A percentile compares a stretch with the other conserved stretches of the same genome.
phyloP scores from a whole-genome alignment of 2,113 vertebrate species.

The Sinocyclocheilus maitianheensis region DNA sequence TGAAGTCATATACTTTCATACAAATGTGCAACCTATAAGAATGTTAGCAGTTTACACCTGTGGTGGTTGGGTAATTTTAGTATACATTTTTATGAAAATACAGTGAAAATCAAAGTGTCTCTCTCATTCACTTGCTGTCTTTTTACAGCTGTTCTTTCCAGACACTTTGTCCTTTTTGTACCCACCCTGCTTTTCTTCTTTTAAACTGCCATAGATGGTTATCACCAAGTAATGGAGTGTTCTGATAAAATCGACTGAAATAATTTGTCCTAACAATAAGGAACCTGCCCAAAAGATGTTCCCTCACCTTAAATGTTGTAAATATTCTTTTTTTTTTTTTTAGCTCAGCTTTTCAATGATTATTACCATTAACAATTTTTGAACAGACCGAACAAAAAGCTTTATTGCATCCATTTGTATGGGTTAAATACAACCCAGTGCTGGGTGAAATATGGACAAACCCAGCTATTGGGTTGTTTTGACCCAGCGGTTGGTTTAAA shows the following conservation, averaged over 20 bases:
- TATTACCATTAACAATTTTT: neutral
- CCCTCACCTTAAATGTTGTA: neutral
- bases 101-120: neutral
- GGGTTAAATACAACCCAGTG: no score
- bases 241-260: conserved; percentile 49
- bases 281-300: neutral
- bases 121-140: neutral
- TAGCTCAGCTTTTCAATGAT: neutral
- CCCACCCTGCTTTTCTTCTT: conserved; percentile 13
- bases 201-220: conserved; percentile 44
- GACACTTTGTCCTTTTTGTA: conserved; percentile 14
- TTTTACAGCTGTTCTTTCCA: neutral
- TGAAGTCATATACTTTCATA: neutral
- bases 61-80: neutral
- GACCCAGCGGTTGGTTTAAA: no score
- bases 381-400: neutral
- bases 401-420: no score
- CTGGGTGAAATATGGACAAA: no score
- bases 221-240: conserved; percentile 29
- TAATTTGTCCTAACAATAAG: neutral
- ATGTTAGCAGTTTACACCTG: neutral
- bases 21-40: neutral
- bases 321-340: rapidly evolving
- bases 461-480: no score
- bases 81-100: neutral